Conservation (phyloP, 2,113 vertebrate species). For the Rafetus swinhoei region DNA sequence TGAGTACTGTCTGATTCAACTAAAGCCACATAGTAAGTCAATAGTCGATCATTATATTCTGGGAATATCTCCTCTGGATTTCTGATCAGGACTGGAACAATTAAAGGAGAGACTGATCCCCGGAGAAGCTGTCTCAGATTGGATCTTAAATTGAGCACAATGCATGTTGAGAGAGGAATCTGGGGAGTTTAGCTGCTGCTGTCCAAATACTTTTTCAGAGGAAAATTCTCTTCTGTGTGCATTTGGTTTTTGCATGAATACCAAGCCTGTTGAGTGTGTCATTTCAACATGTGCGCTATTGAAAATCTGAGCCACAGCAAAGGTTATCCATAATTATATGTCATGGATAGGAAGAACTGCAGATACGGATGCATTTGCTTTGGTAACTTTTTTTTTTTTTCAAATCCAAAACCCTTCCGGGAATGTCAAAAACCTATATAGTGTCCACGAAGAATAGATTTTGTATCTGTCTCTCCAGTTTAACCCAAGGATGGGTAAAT, state of each 20-base stretch:
- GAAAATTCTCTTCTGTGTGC: slow-evolving; percentile 45
- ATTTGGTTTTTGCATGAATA: slow-evolving; percentile 62
- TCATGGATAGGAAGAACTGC: not conserved
- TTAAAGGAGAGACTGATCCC: not conserved
- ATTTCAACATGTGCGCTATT: not conserved
- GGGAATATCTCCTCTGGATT: not conserved
- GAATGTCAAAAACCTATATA: not conserved
- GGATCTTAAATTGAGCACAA: slow-evolving; percentile 13
- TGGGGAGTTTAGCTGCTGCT: slow-evolving; percentile 28
- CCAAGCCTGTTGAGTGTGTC: not conserved
- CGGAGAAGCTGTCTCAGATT: not conserved
- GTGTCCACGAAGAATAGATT: not conserved
- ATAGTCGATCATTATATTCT: rapidly evolving
- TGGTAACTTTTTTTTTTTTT: not conserved
- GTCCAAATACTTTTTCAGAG: slow-evolving; percentile 40
- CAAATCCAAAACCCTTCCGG: not conserved
- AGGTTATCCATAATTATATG: not conserved
- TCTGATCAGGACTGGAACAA: not conserved
- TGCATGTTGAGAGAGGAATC: not conserved
- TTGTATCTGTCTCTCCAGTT: not conserved
- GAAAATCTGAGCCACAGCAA: not conserved
- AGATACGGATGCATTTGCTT: not conserved
- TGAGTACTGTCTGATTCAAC: not conserved
- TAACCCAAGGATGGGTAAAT: not conserved
- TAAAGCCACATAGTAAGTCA: not conserved